Evolutionary conservation across 1,140 invertebrate species (phyloP), one percentile per base, ranked within the genome.

Genomic region (Hylaeus volcanicus): DNA sequence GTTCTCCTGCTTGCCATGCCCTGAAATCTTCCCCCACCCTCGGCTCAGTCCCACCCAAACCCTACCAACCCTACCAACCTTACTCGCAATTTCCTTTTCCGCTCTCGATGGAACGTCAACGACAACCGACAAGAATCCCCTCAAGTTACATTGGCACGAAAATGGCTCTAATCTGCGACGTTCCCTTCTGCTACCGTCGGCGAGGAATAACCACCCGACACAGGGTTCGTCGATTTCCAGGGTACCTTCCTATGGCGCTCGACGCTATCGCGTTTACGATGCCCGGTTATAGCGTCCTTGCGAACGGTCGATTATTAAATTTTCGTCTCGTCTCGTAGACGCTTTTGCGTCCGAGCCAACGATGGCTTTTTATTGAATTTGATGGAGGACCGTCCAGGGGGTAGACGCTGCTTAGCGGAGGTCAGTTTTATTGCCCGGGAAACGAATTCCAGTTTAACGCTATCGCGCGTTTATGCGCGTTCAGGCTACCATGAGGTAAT

Each of bases 91-190:
- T 84, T 58, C 68, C 45, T 64, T 71, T 82, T n/a, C 61, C 43
- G 8, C 61, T 83, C 73, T 55, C 60, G 26, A 9, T 61, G 58
- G 64, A 83, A 86, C 81, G 48, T 56, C 43, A 58, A 58, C 56
- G 11, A 37, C 63, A 43, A 48, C 58, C 8, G 60, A 26, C 26
- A 26, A 26, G 26, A 26, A 26, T 26, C 26, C 26, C 26, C 26
- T 26, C 26, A 26, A 78, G 71, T 56, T 86, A 79, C 63, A 83
- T 58, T 45, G 66, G 58, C 65, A 56, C 39, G 75, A 74, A 60
- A 80, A 76, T 66, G 63, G 55, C 14, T n/a, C 48, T 83, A 86
- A 86, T 86, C 81, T 83, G 48, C 55, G 65, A 72, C 63, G 39
- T n/a, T 26, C 5, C 26, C 9, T 9, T 8, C 12, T 69, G 4